A percentile compares a stretch with the other conserved stretches of the same genome.
Evolutionary conservation across 2,888 invertebrate species (phyloP).

Genomic region (Mythimna loreyi): DNA sequence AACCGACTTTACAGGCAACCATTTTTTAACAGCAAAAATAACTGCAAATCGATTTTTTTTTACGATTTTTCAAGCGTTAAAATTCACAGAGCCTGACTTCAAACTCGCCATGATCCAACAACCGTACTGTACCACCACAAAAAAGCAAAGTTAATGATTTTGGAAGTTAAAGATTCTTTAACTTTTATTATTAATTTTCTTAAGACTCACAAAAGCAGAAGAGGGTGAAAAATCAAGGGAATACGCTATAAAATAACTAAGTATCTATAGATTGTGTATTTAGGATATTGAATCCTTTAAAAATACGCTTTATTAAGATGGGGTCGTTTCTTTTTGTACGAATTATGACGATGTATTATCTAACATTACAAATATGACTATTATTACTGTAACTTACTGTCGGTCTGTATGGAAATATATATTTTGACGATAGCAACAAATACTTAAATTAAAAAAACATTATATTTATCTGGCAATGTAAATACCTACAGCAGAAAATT

Average conservation of each 20-base stretch:
- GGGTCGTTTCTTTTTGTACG: conserved; percentile 71
- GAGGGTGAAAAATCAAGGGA: conserved; percentile 5
- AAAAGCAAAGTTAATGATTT: background rate
- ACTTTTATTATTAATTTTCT: background rate
- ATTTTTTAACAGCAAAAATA: too few relatives aligned
- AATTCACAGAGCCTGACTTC: too few relatives aligned
- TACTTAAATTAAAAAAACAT: background rate
- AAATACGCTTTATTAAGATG: conserved; percentile 78
- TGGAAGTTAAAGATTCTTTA: background rate
- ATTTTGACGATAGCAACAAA: background rate
- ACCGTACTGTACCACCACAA: too few relatives aligned
- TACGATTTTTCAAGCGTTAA: too few relatives aligned
- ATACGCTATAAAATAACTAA: conserved; percentile 53
- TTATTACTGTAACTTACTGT: conserved; percentile 30
- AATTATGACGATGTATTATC: conserved; percentile 63
- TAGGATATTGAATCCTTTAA: conserved; percentile 69
- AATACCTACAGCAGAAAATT: background rate
- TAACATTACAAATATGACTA: conserved; percentile 55
- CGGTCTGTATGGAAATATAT: conserved; percentile 35
- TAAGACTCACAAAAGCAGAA: background rate
- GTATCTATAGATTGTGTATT: conserved; percentile 57
- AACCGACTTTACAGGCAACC: too few relatives aligned
- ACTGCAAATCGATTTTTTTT: too few relatives aligned
- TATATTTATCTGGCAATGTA: background rate
- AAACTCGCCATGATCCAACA: too few relatives aligned